Evolutionary conservation across 2,888 invertebrate genomes (phyloP).

Genomic region (Melanargia galathea): DNA sequence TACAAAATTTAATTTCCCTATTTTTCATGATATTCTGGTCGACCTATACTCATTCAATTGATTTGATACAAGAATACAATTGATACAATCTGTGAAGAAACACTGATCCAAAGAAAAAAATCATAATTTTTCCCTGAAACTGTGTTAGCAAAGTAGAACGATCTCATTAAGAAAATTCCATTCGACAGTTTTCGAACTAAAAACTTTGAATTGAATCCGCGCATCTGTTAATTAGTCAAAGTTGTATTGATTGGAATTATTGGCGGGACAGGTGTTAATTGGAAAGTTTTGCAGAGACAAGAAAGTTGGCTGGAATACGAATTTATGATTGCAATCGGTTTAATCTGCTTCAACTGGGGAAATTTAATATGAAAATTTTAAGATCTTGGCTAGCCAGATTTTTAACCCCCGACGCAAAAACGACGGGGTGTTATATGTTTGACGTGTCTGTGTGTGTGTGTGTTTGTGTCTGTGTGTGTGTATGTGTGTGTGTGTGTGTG

Average conservation of each 20-base stretch:
- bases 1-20: too few relatives aligned
- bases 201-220: conserved; percentile 18
- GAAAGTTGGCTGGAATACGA: conserved; percentile 6
- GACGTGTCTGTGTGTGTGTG: too few relatives aligned
- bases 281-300: conserved; percentile 26
- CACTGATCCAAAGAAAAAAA: not conserved
- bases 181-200: conserved; percentile 10
- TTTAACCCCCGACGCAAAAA: too few relatives aligned
- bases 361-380: not conserved
- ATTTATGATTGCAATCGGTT: conserved; percentile 34
- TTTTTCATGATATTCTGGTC: too few relatives aligned
- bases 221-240: conserved; percentile 27
- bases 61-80: not conserved
- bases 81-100: not conserved
- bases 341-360: conserved; percentile 10
- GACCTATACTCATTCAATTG: too few relatives aligned
- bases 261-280: conserved; percentile 28
- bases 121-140: conserved; percentile 1
- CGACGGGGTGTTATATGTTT: too few relatives aligned
- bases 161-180: conserved; percentile 19
- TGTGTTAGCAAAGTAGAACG: conserved; percentile 18
- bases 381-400: not conserved
- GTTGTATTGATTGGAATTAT: conserved; percentile 28
- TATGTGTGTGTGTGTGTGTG: too few relatives aligned
- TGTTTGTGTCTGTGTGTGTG: too few relatives aligned